Conservation (phyloP, 1,140 invertebrate species). For the Drosophila pectinifera region DNA sequence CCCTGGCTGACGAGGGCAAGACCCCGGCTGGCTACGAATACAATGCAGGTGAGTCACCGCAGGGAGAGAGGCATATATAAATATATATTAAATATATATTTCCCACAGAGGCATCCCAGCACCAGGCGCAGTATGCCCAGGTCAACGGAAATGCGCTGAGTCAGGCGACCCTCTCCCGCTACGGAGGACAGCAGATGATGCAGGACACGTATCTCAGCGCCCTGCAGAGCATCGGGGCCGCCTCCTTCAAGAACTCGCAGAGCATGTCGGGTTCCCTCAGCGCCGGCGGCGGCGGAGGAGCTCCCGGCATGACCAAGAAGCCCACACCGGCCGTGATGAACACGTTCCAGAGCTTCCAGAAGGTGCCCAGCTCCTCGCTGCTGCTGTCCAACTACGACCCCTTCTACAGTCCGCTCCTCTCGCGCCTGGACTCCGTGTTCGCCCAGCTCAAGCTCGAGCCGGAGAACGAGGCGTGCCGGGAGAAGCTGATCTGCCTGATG, state of each 20-base stretch:
- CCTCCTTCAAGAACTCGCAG: slow-evolving; percentile 79
- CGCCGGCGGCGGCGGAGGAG: slow-evolving; percentile 43
- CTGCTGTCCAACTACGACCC: slow-evolving; percentile 94
- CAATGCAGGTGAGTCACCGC: slow-evolving; percentile 82
- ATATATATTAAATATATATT: not conserved
- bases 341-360: slow-evolving; percentile 90
- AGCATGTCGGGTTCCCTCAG: slow-evolving; percentile 69
- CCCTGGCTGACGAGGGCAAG: slow-evolving; percentile 85
- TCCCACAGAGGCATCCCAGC: slow-evolving; percentile 72
- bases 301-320: slow-evolving; percentile 67
- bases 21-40: slow-evolving; percentile 76
- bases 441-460: slow-evolving; percentile 88
- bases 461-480: slow-evolving; percentile 89
- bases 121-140: slow-evolving; percentile 70
- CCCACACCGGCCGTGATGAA: slow-evolving; percentile 77
- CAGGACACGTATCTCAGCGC: slow-evolving; percentile 78
- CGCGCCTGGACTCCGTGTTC: slow-evolving; percentile 92
- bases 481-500: slow-evolving; percentile 93
- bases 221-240: slow-evolving; percentile 74
- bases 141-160: slow-evolving; percentile 65
- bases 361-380: slow-evolving; percentile 92
- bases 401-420: slow-evolving; percentile 93
- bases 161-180: slow-evolving; percentile 65
- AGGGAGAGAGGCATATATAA: too few species aligned
- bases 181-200: slow-evolving; percentile 73